phyloP scores from a whole-genome alignment of 1,140 invertebrate species.

The Drosophila novamexicana region DNA sequence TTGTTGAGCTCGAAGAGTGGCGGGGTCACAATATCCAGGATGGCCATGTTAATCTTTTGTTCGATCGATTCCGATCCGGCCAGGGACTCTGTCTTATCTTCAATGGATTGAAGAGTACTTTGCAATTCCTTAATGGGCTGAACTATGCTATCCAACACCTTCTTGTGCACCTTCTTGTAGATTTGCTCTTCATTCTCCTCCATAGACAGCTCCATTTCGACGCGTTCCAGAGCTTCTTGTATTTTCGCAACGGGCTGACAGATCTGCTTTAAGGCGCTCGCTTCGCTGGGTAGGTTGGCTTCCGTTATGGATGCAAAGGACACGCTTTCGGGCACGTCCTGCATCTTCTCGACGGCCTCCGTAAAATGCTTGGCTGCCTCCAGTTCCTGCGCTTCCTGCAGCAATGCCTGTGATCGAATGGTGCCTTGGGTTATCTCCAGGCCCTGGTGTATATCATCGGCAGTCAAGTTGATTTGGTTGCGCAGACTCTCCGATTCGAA shows the following conservation, averaged over 20 bases:
- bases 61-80: constrained; percentile 84
- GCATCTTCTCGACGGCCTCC: constrained; percentile 84
- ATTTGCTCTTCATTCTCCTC: constrained; percentile 82
- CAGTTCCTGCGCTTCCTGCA: constrained; percentile 85
- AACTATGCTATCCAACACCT: constrained; percentile 85
- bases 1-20: constrained; percentile 85
- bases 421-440: constrained; percentile 85
- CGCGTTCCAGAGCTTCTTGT: constrained; percentile 83
- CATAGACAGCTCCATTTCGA: constrained; percentile 84
- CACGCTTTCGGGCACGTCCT: constrained; percentile 82
- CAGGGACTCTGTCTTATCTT: constrained; percentile 84
- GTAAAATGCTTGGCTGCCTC: constrained; percentile 84
- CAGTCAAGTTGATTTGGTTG: constrained; percentile 84
- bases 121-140: constrained; percentile 84
- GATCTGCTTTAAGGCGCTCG: constrained; percentile 75
- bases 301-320: constrained; percentile 85
- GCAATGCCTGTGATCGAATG: constrained; percentile 85
- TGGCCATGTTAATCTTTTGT: constrained; percentile 85
- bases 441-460: constrained; percentile 85
- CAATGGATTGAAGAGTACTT: constrained; percentile 83
- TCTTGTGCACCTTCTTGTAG: constrained; percentile 82
- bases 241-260: constrained; percentile 83
- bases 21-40: constrained; percentile 85
- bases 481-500: constrained; percentile 69
- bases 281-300: constrained; percentile 85